Base-by-base conservation (phyloP, 2,113 vertebrate species). In the Rhizomys pruinosus region DNA sequence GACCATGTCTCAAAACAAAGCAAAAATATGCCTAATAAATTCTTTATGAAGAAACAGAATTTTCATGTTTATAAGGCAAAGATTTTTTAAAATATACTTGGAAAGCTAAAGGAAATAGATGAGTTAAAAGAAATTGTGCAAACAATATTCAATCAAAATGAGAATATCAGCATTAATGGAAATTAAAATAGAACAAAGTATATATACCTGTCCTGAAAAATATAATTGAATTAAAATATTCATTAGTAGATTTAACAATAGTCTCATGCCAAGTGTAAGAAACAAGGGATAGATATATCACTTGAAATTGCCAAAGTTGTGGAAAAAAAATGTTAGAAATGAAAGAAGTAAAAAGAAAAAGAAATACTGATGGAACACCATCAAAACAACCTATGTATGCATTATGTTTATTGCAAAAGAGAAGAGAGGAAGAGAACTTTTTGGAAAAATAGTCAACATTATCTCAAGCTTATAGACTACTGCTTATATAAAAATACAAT, bases 281-380 rank as follows among this genome's bases (percentile, higher is more conserved):
- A 63, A 63, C 16, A 81, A 17, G 69, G 20, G 57, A 52, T 64
- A 92, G 19, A 84, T 9, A 72, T 55, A 1, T 76, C 39, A 82
- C 55, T 79, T 79, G 69, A 94, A 88, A 85, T 90, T 63, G 84
- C 4, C 52, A 17, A 84, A 12, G 64, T 15, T 85, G 29, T 92
- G 27, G 7, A 66, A 11, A 20, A 15, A 64, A 86, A 81, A 77
- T 34, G 0, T 29, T 20, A 64, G 87, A 57, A 74, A 89, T 42
- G 17, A 87, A 94, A 19, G 80, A 84, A 80, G 11, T 52, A 15
- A 63, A 80, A 1, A 55, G 8, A 93, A 17, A 37, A 42, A 47
- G 55, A 89, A 73, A 9, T 32, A 29, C 5, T 73, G 68, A 73
- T 7, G 12, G 5, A 10, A 82, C 4, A 57, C 55, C 20, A 47